Conservation (phyloP, 2,888 invertebrate genomes). For the Clanis bilineata region DNA sequence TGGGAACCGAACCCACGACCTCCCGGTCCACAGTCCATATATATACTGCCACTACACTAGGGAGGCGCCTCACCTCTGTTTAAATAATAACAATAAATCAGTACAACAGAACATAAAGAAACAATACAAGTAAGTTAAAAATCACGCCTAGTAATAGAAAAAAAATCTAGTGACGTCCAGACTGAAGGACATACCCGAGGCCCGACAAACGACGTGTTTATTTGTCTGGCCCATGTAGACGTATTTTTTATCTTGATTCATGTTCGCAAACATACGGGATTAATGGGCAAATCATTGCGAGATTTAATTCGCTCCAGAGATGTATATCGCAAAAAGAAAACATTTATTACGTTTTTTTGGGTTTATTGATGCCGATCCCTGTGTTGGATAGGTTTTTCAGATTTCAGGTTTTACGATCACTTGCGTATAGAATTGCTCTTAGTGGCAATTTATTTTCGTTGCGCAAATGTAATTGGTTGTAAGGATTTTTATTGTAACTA, state of each 20-base stretch:
- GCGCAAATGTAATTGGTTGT: too few species aligned
- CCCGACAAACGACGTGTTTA: neutral
- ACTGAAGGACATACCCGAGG: neutral
- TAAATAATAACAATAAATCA: too few species aligned
- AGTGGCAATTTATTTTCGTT: too few species aligned
- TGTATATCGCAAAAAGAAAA: neutral
- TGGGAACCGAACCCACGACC: too few species aligned
- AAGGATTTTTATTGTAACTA: too few species aligned
- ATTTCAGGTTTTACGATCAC: neutral
- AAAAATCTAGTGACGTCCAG: neutral
- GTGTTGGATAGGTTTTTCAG: neutral
- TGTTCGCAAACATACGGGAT: slow-evolving; percentile 7
- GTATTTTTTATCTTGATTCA: neutral
- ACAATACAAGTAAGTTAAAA: neutral
- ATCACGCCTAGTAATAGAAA: neutral
- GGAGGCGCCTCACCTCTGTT: too few species aligned
- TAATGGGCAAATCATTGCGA: neutral
- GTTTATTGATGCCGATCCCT: neutral
- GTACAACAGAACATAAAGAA: too few species aligned
- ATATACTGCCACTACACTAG: too few species aligned
- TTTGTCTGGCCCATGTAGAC: neutral
- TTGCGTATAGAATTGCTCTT: neutral
- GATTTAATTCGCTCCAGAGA: neutral
- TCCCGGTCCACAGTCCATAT: too few species aligned
- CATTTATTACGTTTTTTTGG: neutral